Evolutionary conservation across 2,888 invertebrate genomes (phyloP).

Genomic region (Phanerotoma sp.): DNA sequence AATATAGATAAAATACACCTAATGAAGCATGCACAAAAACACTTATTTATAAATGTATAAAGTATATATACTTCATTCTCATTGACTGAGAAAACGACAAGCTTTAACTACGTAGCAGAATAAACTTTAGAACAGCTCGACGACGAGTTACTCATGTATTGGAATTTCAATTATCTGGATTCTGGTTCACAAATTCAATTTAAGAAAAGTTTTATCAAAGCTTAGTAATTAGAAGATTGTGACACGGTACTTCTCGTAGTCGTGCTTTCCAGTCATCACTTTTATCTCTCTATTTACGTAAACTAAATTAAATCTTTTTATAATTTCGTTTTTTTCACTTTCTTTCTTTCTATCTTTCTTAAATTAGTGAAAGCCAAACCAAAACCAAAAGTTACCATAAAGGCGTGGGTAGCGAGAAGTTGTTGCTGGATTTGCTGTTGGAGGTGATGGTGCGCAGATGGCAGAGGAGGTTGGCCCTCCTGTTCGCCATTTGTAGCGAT

Average conservation of each 20-base stretch:
- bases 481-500: conserved; percentile 55
- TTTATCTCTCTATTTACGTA: conserved; percentile 6
- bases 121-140: conserved; percentile 14
- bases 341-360: conserved; percentile 15
- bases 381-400: conserved; percentile 59
- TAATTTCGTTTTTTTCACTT: neutral
- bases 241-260: neutral
- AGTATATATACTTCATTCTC: conserved; percentile 16
- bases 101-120: conserved; percentile 11
- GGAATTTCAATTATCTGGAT: conserved; percentile 15
- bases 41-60: conserved; percentile 8
- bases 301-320: neutral
- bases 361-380: conserved; percentile 57
- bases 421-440: conserved; percentile 59
- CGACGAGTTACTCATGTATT: conserved; percentile 12
- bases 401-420: conserved; percentile 59
- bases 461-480: conserved; percentile 57
- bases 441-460: conserved; percentile 57
- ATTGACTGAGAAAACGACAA: conserved; percentile 19
- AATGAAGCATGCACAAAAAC: neutral
- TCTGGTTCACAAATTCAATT: conserved; percentile 9
- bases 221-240: conserved; percentile 12
- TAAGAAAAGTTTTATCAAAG: conserved; percentile 14
- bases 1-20: no score
- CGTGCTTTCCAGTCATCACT: neutral